Percentiles rank a stretch among this genome's conserved stretches.
phyloP scores from a whole-genome alignment of 2,113 vertebrate genomes.

The Perca flavescens region DNA sequence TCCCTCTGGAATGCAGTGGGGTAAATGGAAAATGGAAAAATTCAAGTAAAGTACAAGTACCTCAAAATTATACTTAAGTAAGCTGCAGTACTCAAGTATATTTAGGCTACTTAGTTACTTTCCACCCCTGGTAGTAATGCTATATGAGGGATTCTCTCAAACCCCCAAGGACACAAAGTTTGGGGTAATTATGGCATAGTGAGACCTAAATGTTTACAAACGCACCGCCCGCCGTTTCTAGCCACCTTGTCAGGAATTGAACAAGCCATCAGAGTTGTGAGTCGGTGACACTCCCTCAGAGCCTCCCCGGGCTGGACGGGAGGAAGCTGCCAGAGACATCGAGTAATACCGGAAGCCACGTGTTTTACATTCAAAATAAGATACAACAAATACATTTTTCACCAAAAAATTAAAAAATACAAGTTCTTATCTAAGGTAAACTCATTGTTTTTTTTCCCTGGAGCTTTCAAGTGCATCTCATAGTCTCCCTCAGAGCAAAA shows the following conservation, averaged over 20 bases:
- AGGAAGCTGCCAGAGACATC: conserved; percentile 6
- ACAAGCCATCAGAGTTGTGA: not conserved
- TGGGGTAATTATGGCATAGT: not conserved
- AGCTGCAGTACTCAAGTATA: no score
- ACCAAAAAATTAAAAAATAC: not conserved
- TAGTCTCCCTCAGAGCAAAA: no score
- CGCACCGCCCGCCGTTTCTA: conserved; percentile 41
- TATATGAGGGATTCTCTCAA: not conserved
- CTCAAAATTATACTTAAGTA: no score
- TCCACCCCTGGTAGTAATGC: no score
- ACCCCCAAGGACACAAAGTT: not conserved
- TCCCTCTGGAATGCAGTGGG: no score
- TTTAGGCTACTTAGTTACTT: no score
- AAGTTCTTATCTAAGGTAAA: no score
- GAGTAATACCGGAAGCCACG: not conserved
- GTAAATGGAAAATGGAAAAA: no score
- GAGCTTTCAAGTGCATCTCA: no score
- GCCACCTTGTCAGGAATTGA: not conserved
- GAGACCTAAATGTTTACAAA: not conserved
- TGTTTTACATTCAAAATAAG: conserved; percentile 42
- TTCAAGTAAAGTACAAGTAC: no score
- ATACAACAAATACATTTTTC: not conserved
- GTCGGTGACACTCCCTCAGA: conserved; percentile 66
- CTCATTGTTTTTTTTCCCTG: no score
- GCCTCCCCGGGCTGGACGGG: conserved; percentile 50